Evolutionary conservation across 2,888 invertebrate genomes (phyloP), one percentile per base, ranked within the genome.

Genomic region (Clitarchus hookeri): DNA sequence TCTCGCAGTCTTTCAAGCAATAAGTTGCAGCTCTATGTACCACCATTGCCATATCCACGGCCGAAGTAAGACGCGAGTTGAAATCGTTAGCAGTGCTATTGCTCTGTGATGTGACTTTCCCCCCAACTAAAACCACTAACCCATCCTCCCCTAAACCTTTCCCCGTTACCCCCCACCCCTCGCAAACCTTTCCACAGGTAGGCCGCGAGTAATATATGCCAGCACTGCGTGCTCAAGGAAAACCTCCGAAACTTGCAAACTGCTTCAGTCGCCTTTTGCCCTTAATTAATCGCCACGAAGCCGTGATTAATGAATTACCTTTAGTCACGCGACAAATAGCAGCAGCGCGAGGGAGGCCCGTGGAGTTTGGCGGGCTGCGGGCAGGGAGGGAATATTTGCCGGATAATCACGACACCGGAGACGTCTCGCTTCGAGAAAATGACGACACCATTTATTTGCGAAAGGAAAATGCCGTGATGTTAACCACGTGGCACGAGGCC

Each of bases 171-270:
- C 16, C 48, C 83, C 11, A 27, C 48, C 83, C 0, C 44, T 13
- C 16, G 16, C 44, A 83, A 48, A n/a, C 0, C 12, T 26, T 19
- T 54, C 19, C 53, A 8, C 48, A 54, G 53, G 44, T 48, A 48
- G 48, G 84, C 84, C 23, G 84, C n/a, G 54, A 44, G 77, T 84
- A 65, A 36, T 77, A 84, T 84, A 54, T 77, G 84, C 27, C 78
- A 27, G 82, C 19, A 36, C 65, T 65, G 77, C 54, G 77, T 44
- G 84, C 48, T 19, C 84, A 26, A 84, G 65, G 65, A 65, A 65
- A 65, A 82, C 82, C 82, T 82, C 82, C 65, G n/a, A 77, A 84
- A 84, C 84, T 84, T 77, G 84, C 84, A 84, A 77, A 77, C 65
- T n/a, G 65, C 65, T 84, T 77, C 77, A 65, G 54, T 65, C 27